phyloP scores from a whole-genome alignment of 2,797 vertebrate genomes.

The Clamator glandarius region DNA sequence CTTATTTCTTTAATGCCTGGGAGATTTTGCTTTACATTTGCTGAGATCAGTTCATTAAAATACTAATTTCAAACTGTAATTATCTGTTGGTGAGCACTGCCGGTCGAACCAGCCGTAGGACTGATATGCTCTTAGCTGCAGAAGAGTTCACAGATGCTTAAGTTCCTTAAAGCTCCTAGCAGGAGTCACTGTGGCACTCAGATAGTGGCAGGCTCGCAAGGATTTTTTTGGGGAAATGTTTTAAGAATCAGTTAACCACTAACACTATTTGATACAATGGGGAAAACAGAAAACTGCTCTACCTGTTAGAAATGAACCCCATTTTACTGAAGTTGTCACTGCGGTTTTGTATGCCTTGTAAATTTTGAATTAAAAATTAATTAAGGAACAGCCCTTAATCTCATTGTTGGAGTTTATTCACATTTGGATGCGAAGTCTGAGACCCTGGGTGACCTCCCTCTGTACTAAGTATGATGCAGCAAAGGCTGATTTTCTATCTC shows the following conservation, averaged over 20 bases:
- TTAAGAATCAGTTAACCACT: neutral
- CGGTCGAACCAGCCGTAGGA: neutral
- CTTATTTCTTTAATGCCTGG: slow-evolving; percentile 68
- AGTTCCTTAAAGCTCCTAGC: slow-evolving; percentile 23
- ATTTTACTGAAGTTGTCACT: neutral
- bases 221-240: neutral
- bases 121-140: slow-evolving; percentile 33
- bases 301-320: neutral
- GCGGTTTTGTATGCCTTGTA: neutral
- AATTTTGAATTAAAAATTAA: slow-evolving; percentile 58
- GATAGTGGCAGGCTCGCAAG: slow-evolving; percentile 8
- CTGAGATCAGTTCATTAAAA: slow-evolving; percentile 78
- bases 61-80: slow-evolving; percentile 78
- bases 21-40: slow-evolving; percentile 74
- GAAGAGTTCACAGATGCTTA: slow-evolving; percentile 65
- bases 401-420: neutral
- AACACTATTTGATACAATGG: neutral
- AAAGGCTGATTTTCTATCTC: neutral
- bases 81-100: slow-evolving; percentile 70
- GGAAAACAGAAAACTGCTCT: neutral
- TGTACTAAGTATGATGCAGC: rapidly evolving
- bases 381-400: slow-evolving; percentile 15
- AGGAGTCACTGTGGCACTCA: slow-evolving; percentile 1
- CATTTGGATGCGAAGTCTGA: neutral
- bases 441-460: neutral